A percentile compares a stretch with the other conserved stretches of the same genome.
These are phyloP conservation scores for Acanthurus lineatus DNA, from an alignment of 2,797 vertebrate genomes.

Conservation along the genomic window DNA sequence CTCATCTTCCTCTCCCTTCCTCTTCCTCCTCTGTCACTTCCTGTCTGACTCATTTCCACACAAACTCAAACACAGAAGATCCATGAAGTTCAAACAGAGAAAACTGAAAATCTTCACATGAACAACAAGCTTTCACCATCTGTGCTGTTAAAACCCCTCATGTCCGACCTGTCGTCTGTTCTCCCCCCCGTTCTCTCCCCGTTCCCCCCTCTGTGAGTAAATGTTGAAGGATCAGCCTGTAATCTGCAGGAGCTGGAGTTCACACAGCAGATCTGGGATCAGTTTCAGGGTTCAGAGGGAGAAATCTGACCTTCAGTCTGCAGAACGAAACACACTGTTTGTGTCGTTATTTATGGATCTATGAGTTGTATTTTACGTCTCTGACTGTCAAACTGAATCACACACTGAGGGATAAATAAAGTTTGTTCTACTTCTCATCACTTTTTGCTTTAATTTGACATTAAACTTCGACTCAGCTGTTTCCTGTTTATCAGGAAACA, in stretches of 20 bases:
- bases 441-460: background rate
- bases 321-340: too few species aligned
- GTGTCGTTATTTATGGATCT: too few species aligned
- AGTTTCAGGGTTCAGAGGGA: slow-evolving; percentile 34
- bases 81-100: background rate
- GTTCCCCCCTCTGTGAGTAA: background rate
- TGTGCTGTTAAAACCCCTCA: too few species aligned
- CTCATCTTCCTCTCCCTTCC: background rate
- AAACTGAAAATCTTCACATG: background rate
- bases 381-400: too few species aligned
- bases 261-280: slow-evolving; percentile 38
- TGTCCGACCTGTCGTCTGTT: background rate
- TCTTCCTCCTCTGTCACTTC: too few species aligned
- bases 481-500: background rate
- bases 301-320: too few species aligned
- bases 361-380: too few species aligned
- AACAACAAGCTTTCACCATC: too few species aligned
- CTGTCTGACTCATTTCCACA: background rate
- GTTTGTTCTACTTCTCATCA: background rate
- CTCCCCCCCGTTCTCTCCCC: too few species aligned
- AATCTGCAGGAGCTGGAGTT: slow-evolving; percentile 22
- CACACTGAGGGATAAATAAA: too few species aligned
- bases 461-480: too few species aligned
- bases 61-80: background rate
- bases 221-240: slow-evolving; percentile 39